A percentile compares a stretch with the other conserved stretches of the same genome.
phyloP scores from a whole-genome alignment of 2,797 vertebrate genomes.

The Erpetoichthys calabaricus region DNA sequence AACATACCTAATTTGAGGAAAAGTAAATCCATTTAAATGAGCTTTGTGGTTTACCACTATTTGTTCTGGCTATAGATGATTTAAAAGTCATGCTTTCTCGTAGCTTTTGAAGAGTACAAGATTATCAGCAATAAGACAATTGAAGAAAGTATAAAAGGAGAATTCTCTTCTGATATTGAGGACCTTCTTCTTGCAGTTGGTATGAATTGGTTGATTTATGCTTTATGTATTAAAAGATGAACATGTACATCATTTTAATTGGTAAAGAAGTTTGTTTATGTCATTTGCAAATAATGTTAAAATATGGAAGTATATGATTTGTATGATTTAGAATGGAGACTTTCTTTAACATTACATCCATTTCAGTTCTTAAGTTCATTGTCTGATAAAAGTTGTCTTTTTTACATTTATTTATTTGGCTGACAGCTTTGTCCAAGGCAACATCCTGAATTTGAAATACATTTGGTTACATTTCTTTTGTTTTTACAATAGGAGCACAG shows the following conservation, averaged over 20 bases:
- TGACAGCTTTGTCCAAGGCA: no score
- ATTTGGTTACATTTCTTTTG: no score
- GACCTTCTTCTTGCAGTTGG: slow-evolving; percentile 65
- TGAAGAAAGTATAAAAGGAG: slow-evolving; percentile 68
- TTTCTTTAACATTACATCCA: no score
- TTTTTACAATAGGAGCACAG: no score
- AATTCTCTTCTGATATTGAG: slow-evolving; percentile 67
- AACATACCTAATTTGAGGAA: slow-evolving; percentile 60
- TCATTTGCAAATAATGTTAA: not conserved
- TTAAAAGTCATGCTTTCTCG: slow-evolving; percentile 7
- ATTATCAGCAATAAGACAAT: slow-evolving; percentile 64
- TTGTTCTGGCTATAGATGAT: not conserved
- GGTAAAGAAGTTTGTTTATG: not conserved
- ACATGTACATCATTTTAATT: not conserved
- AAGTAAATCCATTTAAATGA: slow-evolving; percentile 30
- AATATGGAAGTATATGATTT: not conserved
- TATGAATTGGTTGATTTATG: slow-evolving; percentile 25
- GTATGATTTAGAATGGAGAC: no score
- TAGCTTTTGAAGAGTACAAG: slow-evolving; percentile 73
- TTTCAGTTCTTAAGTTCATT: no score
- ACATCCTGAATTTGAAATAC: no score
- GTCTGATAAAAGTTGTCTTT: no score
- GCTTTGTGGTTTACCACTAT: not conserved
- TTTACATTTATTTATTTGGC: no score
- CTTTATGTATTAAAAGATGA: not conserved